Evolutionary conservation across 2,888 invertebrate genomes (phyloP).

Genomic region (Eupithecia abbreviata): DNA sequence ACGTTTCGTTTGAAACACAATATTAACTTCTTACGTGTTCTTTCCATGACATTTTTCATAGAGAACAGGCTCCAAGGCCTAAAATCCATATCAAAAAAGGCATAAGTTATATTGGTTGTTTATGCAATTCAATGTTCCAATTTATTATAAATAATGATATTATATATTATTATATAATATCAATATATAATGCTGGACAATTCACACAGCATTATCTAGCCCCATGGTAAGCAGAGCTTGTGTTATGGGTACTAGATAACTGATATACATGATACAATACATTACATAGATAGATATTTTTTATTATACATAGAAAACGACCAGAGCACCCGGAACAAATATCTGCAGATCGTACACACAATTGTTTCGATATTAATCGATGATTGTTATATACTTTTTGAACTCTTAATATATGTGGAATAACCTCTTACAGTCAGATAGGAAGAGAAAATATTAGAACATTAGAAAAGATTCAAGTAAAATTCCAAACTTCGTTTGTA

Average conservation of each 20-base stretch:
- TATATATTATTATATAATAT: too few species aligned
- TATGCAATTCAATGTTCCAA: too few species aligned
- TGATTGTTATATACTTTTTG: not conserved
- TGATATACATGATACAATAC: too few species aligned
- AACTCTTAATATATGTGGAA: not conserved
- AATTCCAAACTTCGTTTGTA: slow-evolving; percentile 9
- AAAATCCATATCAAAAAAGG: not conserved
- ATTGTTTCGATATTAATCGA: too few species aligned
- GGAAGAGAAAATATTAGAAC: not conserved
- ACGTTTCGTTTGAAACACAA: not conserved
- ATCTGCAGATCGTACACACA: too few species aligned
- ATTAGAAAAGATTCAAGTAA: not conserved
- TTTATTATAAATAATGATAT: not conserved
- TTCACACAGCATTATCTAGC: too few species aligned
- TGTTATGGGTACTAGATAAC: too few species aligned
- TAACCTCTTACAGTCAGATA: not conserved
- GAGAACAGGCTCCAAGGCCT: not conserved
- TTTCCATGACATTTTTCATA: not conserved
- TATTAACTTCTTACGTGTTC: not conserved
- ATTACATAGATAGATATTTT: too few species aligned
- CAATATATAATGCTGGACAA: too few species aligned
- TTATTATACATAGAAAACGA: too few species aligned
- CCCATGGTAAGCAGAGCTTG: too few species aligned
- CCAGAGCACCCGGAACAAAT: too few species aligned
- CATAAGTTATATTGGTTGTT: not conserved